phyloP scores from a whole-genome alignment of 2,888 invertebrate species.

The Himalopsyche anomala region DNA sequence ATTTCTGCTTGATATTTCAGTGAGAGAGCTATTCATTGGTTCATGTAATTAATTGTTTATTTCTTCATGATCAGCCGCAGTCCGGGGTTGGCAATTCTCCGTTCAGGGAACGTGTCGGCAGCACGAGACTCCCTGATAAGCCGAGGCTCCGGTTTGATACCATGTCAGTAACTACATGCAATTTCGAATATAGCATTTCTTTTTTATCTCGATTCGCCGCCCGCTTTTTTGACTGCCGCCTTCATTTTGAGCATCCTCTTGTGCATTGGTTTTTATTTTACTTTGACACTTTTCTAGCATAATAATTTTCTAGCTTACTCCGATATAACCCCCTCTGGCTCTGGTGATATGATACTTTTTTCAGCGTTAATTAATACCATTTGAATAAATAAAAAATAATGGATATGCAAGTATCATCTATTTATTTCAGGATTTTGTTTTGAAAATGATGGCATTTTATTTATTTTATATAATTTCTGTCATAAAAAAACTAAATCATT shows the following conservation, averaged over 20 bases:
- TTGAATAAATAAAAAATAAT: too few species aligned
- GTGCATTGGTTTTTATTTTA: slow-evolving; percentile 21
- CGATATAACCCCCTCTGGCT: slow-evolving; percentile 1
- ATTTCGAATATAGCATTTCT: not conserved
- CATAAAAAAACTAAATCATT: too few species aligned
- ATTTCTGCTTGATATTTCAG: not conserved
- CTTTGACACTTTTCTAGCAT: slow-evolving; percentile 5
- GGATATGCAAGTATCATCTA: too few species aligned
- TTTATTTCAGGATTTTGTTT: too few species aligned
- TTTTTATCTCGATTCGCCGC: slow-evolving; percentile 13
- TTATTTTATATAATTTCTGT: too few species aligned
- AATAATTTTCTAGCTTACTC: slow-evolving; percentile 24
- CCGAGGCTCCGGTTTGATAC: slow-evolving; percentile 91
- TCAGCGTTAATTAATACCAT: not conserved
- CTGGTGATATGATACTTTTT: slow-evolving; percentile 33
- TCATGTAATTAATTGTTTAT: slow-evolving; percentile 23
- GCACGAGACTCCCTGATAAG: slow-evolving; percentile 90
- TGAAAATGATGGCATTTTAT: too few species aligned
- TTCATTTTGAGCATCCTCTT: slow-evolving; percentile 9
- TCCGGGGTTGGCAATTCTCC: slow-evolving; percentile 84
- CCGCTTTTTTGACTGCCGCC: slow-evolving; percentile 38
- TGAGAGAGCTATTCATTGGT: not conserved
- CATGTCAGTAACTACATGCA: slow-evolving; percentile 73
- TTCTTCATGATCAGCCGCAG: slow-evolving; percentile 67
- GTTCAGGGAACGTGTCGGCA: slow-evolving; percentile 92